Percentiles rank a stretch among this genome's conserved stretches.
Conservation (phyloP, 2,888 invertebrate genomes). For the Xestia rhomboidea region DNA sequence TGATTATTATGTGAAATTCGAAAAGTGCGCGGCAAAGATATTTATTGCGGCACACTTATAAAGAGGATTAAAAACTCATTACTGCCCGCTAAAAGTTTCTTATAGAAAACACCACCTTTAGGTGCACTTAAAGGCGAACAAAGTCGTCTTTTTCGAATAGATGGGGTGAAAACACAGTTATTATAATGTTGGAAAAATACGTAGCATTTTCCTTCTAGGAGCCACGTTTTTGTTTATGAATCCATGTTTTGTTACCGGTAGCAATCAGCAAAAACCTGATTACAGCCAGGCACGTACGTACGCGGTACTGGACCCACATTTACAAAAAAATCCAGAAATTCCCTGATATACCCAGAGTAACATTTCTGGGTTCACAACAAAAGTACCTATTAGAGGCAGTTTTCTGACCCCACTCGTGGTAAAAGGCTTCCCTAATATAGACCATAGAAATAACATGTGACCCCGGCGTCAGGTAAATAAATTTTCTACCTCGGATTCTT, state of each 20-base stretch:
- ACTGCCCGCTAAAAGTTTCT: too few species aligned
- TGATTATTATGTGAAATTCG: too few species aligned
- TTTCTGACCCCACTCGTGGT: slow-evolving; percentile 64
- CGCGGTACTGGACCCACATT: slow-evolving; percentile 3
- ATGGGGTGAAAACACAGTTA: too few species aligned
- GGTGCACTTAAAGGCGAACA: too few species aligned
- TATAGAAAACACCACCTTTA: too few species aligned
- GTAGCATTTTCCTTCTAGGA: background rate
- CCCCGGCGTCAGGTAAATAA: slow-evolving; percentile 64
- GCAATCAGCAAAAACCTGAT: slow-evolving; percentile 13
- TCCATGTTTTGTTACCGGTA: too few species aligned
- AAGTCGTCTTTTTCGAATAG: too few species aligned
- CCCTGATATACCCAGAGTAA: slow-evolving; percentile 31
- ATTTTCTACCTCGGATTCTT: slow-evolving; percentile 45
- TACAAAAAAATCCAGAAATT: slow-evolving; percentile 21
- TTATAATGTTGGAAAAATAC: background rate
- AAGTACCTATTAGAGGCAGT: slow-evolving; percentile 67
- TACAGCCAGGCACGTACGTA: slow-evolving; percentile 30
- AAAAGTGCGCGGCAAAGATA: too few species aligned
- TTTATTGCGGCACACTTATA: too few species aligned
- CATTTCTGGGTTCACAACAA: slow-evolving; percentile 55
- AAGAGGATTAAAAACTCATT: too few species aligned
- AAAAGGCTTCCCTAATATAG: slow-evolving; percentile 70
- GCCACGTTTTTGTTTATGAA: background rate
- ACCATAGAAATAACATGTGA: slow-evolving; percentile 65